Base-by-base conservation (phyloP, 2,888 invertebrate genomes). In the Volucella bombylans region DNA sequence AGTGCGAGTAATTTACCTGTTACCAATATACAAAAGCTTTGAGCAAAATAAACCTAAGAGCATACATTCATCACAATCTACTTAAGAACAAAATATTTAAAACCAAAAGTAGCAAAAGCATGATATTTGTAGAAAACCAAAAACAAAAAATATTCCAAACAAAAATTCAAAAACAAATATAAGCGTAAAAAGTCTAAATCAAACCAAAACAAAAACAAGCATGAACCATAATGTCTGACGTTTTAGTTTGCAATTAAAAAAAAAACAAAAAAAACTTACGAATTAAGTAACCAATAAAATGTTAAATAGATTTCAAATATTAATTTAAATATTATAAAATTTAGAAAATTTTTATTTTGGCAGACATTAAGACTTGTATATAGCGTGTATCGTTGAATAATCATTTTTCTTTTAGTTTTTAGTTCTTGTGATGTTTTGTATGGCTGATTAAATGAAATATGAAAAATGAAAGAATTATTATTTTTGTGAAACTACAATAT, bases 101-200 rank as follows among this genome's bases (percentile, higher is more conserved):
- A 38, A 38, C 39, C 23, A 62, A 54, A 45, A 39, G 47, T 39
- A 65, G 59, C 47, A 65, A 15, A 69, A 59, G 1, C 39, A 81
- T 68, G 15, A 47, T 52, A 61, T 45, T 59, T 45, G 38, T 39
- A 71, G 18, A 50, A 65, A 72, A 49, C 43, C 15, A 12, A 45
- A 52, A 77, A 23, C 78, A 43, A 73, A 49, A 45, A 10, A 64
- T 57, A 67, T 73, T 64, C 54, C 54, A 11, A 57, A 59, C 43
- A 23, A 62, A 49, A 64, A 52, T 10, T 23, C 54, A 65, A 69
- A 38, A 81, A 68, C 50, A 61, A 73, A 65, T 50, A 73, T 86
- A 87, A 87, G 87, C 87, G 87, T 87, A 87, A 87, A 87, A 82
- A 83, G 68, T 87, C 87, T 87, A 87, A 87, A 82, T 82, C 77